Base-by-base conservation (phyloP, 2,888 invertebrate genomes). In the Mechanitis mazaeus region DNA sequence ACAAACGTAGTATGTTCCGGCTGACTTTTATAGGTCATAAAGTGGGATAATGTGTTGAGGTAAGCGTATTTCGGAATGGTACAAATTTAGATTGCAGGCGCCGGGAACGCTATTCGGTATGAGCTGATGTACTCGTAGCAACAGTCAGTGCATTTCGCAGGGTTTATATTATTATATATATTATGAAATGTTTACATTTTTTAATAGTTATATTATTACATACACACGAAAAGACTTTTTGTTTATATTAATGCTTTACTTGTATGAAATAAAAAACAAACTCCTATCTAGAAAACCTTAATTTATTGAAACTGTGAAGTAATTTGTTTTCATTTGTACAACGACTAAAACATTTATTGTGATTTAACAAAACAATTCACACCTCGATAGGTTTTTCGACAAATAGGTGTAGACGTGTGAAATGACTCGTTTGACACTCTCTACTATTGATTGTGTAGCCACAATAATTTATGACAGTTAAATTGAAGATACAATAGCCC, bases 21-120 rank as follows among this genome's bases (percentile, higher is more conserved):
- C 79, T 85, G 88, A 89, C 89, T 87, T 90, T 89, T 89, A 90
- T 90, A 79, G 89, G 83, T 88, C 80, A 87, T 90, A 89, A 90
- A 90, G 81, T 78, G 82, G 86, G 83, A 87, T 90, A 89, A 89
- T 89, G 87, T 85, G 85, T 81, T 75, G 83, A 84, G 78, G 84
- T 84, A 82, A 85, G 84, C 85, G 85, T 87, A 87, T 88, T 89
- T 86, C 79, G 82, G 88, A 85, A 84, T 84, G 79, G 85, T 85
- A 87, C 88, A 86, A 86, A 89, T 89, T 87, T 89, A 89, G 87
- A 84, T 77, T 74, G 70, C 76, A 79, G 83, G 84, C 80, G 82
- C 81, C 77, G 75, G 64, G 75, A 68, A 73, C 76, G 75, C 75
- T 75, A 70, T 77, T 78, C 76, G 75, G 79, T 84, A 78, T 83